A percentile compares a stretch with the other conserved stretches of the same genome.
Evolutionary conservation across 2,113 vertebrate species (phyloP).

Genomic region (Neopipo cinnamomea): DNA sequence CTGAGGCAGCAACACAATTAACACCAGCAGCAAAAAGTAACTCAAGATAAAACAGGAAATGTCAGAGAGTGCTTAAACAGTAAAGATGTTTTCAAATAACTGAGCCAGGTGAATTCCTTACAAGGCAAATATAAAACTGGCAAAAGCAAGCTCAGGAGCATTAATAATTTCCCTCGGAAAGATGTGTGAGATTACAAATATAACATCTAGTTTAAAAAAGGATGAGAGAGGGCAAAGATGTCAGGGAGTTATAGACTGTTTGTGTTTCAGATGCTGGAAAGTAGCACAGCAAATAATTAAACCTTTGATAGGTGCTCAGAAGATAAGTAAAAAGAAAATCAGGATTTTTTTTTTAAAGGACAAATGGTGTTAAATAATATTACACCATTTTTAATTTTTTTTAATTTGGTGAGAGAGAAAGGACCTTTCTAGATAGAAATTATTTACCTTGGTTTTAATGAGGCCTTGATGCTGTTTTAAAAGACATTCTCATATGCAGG

Average conservation of each 20-base stretch:
- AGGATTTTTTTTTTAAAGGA: background rate
- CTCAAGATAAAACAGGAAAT: background rate
- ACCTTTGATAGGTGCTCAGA: background rate
- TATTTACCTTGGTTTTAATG: background rate
- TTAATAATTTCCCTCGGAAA: background rate
- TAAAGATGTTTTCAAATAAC: background rate
- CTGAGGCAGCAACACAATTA: background rate
- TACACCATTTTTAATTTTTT: no score
- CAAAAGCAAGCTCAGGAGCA: background rate
- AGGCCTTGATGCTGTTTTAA: background rate
- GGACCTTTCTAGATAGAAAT: background rate
- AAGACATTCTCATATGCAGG: rapidly evolving
- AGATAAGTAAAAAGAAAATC: background rate
- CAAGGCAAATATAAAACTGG: background rate
- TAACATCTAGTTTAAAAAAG: background rate
- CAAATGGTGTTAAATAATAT: background rate
- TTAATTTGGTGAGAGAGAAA: background rate
- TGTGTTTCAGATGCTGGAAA: background rate
- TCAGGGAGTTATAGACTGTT: rapidly evolving
- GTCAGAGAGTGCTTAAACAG: background rate
- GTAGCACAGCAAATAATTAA: background rate
- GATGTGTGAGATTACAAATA: background rate
- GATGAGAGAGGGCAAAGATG: background rate
- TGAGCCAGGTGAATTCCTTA: background rate
- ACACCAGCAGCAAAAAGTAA: background rate